Percentiles rank a stretch among this genome's conserved stretches.
Conservation (phyloP, 2,797 vertebrate species). For the Vireo griseus region DNA sequence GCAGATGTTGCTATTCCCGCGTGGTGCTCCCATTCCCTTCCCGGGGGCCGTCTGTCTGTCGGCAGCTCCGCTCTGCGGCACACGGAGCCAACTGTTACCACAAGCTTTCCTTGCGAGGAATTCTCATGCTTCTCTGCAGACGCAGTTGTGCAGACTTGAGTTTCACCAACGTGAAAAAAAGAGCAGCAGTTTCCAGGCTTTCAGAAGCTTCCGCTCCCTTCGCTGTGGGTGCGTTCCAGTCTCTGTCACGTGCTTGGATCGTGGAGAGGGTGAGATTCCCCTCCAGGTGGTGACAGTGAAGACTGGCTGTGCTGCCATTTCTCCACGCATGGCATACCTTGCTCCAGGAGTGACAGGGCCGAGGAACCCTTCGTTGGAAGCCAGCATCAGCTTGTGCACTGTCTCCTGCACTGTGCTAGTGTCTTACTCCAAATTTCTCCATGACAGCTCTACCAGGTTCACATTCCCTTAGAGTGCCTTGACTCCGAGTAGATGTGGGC, state of each 20-base stretch:
- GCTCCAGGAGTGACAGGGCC: not conserved
- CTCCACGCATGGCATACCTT: not conserved
- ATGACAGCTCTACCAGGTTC: not conserved
- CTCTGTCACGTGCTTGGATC: not conserved
- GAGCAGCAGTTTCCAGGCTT: not conserved
- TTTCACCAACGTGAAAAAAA: not conserved
- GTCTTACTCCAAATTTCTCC: not conserved
- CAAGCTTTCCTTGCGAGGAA: not conserved
- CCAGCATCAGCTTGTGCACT: not conserved
- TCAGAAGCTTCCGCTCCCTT: not conserved
- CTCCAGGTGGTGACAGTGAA: not conserved
- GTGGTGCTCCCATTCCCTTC: not conserved
- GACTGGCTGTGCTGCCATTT: not conserved
- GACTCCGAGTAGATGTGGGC: not conserved
- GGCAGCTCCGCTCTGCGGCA: rapidly evolving
- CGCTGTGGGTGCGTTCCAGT: rapidly evolving
- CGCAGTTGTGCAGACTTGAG: not conserved
- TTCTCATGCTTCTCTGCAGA: not conserved
- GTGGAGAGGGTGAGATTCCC: not conserved
- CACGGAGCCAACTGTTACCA: not conserved
- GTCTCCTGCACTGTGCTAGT: not conserved
- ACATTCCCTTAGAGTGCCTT: not conserved
- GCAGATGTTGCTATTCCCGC: not conserved
- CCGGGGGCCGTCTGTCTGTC: not conserved
- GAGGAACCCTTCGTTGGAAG: not conserved